Conservation (phyloP, 2,797 vertebrate species). For the Enteromius radiatus region DNA sequence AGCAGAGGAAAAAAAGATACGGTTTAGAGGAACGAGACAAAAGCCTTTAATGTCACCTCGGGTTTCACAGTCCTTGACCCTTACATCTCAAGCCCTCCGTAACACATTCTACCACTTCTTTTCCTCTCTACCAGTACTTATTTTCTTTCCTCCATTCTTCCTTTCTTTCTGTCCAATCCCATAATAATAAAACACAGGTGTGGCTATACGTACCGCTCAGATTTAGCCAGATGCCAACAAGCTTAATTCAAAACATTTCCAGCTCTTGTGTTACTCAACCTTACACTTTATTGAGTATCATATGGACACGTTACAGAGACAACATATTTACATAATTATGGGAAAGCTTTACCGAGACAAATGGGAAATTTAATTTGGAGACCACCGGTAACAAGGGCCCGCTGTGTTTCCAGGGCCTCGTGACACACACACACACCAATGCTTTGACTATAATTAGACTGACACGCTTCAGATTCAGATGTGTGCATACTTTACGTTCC, state of each 20-base stretch:
- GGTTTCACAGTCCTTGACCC: constrained; percentile 43
- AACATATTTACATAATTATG: constrained; percentile 82
- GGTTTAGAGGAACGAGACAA: constrained; percentile 1
- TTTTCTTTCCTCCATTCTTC: constrained; percentile 44
- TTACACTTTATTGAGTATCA: constrained; percentile 75
- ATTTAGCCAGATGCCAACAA: constrained; percentile 60
- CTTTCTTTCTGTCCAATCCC: constrained; percentile 48
- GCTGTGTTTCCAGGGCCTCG: constrained; percentile 13
- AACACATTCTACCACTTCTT: constrained; percentile 55
- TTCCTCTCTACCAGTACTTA: constrained; percentile 46
- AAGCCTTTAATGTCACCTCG: constrained; percentile 19
- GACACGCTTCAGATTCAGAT: constrained; percentile 3
- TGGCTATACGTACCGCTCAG: constrained; percentile 50
- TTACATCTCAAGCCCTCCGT: constrained; percentile 60
- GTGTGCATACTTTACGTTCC: neutral
- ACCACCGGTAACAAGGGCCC: constrained; percentile 71
- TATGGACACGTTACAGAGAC: constrained; percentile 75
- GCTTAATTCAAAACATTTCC: constrained; percentile 75
- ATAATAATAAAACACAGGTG: constrained; percentile 79
- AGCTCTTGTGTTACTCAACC: constrained; percentile 68
- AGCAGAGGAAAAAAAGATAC: neutral
- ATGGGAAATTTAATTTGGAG: constrained; percentile 79
- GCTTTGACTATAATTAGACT: constrained; percentile 18
- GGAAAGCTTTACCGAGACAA: constrained; percentile 71
- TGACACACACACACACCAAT: neutral